Base-by-base conservation (phyloP, 2,888 invertebrate genomes). In the Pammene fasciana region DNA sequence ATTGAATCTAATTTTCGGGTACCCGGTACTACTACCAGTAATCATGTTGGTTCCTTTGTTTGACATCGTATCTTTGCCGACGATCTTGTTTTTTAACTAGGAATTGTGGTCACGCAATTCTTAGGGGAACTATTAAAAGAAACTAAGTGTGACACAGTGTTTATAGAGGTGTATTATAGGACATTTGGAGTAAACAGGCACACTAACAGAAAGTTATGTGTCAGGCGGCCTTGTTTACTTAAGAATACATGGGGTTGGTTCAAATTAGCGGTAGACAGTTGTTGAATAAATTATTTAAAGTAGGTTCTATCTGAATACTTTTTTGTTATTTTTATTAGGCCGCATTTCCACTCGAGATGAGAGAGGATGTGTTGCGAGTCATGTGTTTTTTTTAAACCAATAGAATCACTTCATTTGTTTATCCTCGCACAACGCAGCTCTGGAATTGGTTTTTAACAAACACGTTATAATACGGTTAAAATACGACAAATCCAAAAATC, bases 71-170 rank as follows among this genome's bases (percentile, higher is more conserved):
- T n/a, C n/a, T n/a, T n/a, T n/a, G 50, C 41, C 52, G 11, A 36
- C 50, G 41, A 50, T 50, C 41, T 57, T 14, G n/a, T 48, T 45
- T 45, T n/a, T 57, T 26, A 50, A 14, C 48, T 14, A 34, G 34
- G 9, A 8, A 13, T 36, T n/a, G 34, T 34, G 14, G 66, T 68
- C 68, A 68, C 68, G 68, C 68, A 43, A 68, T 50, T 68, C 68
- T 43, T 57, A n/a, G n/a, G 62, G 62, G 68, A 50, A 11, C 46
- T 50, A 62, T 68, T 34, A 56, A 50, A 62, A 50, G 50, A 13
- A 14, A 43, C 54, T n/a, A n/a, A 18, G 38, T 46, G 36, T 13
- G 62, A 61, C 16, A 45, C 34, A 6, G 54, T 55, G 45, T 54
- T 54, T 54, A 26, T 61, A 45, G 14, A 43, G 38, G 13, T 54